These are phyloP conservation scores for Sebastes schlegelii DNA, from an alignment of 2,113 vertebrate species.

Conservation along the genomic window DNA sequence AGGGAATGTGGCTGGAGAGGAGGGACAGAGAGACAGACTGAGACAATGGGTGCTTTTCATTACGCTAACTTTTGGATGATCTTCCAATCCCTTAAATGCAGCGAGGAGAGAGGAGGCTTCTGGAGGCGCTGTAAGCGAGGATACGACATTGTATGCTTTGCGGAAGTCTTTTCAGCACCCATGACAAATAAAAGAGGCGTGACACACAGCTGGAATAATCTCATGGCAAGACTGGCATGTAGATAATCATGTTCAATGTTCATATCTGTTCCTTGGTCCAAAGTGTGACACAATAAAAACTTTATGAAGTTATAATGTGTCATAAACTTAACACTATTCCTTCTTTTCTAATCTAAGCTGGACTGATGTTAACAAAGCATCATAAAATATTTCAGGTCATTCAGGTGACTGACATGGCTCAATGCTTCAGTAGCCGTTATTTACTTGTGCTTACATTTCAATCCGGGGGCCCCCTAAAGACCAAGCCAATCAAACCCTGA, in stretches of 20 bases:
- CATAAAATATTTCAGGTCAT: neutral
- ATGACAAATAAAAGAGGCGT: no score
- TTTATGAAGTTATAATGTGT: neutral
- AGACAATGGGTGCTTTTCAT: neutral
- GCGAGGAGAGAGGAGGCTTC: no score
- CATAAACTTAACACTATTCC: neutral
- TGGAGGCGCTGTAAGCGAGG: no score
- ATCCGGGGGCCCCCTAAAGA: slow-evolving; percentile 29
- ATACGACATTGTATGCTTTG: no score
- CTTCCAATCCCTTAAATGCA: no score
- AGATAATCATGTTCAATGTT: no score
- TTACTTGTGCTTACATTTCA: slow-evolving; percentile 58
- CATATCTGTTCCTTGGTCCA: neutral
- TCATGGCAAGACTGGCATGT: no score
- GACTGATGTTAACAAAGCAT: neutral
- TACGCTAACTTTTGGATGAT: no score
- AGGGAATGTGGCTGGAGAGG: no score
- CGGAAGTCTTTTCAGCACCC: no score
- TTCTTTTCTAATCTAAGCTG: neutral
- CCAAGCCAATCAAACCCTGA: slow-evolving; percentile 51
- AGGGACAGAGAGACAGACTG: neutral
- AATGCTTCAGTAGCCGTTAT: slow-evolving; percentile 32
- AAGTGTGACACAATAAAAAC: neutral
- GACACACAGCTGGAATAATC: no score
- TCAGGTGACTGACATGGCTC: neutral